These are phyloP conservation scores for Calosoma granatense DNA, from an alignment of 1,140 invertebrate genomes.

Conservation along the genomic window DNA sequence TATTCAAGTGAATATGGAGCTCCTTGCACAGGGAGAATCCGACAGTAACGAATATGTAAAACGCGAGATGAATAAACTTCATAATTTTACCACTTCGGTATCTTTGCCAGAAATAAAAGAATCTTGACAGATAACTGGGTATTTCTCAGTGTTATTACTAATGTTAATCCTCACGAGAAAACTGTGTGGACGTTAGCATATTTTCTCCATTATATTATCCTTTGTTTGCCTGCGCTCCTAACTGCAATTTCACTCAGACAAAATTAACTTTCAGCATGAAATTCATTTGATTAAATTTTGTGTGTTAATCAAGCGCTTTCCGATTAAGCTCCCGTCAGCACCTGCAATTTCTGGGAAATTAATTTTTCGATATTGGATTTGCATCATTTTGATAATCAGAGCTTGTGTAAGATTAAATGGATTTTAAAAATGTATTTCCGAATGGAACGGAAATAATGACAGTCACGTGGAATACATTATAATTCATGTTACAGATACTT, in stretches of 20 bases:
- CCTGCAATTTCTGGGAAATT: too few species aligned
- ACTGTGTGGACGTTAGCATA: too few species aligned
- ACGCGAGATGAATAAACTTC: not conserved
- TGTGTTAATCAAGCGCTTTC: conserved; percentile 5
- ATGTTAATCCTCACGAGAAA: too few species aligned
- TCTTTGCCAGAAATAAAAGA: too few species aligned
- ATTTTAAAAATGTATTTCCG: not conserved
- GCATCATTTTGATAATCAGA: not conserved
- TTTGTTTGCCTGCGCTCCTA: not conserved
- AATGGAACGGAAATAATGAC: too few species aligned
- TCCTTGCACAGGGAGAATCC: not conserved
- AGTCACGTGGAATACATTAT: too few species aligned
- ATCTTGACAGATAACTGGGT: too few species aligned
- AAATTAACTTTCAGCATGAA: not conserved
- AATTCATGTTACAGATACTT: too few species aligned
- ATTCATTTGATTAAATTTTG: not conserved
- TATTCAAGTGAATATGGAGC: too few species aligned
- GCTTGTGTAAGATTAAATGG: not conserved
- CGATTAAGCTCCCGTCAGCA: too few species aligned
- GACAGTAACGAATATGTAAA: not conserved
- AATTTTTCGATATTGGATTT: not conserved
- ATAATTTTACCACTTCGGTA: not conserved
- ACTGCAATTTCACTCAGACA: not conserved
- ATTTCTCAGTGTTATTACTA: too few species aligned
- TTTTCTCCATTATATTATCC: too few species aligned